Conservation (phyloP, 2,888 invertebrate genomes). For the Crioceris asparagi region DNA sequence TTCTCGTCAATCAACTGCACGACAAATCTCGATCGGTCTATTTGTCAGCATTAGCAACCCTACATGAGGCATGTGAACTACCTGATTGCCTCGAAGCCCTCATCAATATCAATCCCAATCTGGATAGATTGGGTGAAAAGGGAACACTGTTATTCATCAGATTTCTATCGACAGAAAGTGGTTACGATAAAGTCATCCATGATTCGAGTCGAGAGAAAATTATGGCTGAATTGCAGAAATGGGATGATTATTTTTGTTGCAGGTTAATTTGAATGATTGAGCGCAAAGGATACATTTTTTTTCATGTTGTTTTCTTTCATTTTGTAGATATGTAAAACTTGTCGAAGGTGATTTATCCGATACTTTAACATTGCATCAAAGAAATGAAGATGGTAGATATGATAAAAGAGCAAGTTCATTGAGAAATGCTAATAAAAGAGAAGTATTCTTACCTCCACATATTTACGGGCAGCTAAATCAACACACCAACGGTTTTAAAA, state of each 20-base stretch:
- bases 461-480: conserved; percentile 74
- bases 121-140: conserved; percentile 54
- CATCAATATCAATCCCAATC: conserved; percentile 59
- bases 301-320: neutral
- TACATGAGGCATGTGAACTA: conserved; percentile 90
- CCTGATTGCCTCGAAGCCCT: conserved; percentile 66
- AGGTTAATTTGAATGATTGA: conserved; percentile 70
- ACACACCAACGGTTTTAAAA: conserved; percentile 50
- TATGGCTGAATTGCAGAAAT: conserved; percentile 64
- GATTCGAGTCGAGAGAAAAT: conserved; percentile 41
- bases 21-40: conserved; percentile 68
- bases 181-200: conserved; percentile 52
- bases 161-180: conserved; percentile 61
- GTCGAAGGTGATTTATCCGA: conserved; percentile 85
- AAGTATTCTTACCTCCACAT: conserved; percentile 57
- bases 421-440: conserved; percentile 37
- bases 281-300: too few species aligned
- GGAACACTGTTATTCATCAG: conserved; percentile 67
- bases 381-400: conserved; percentile 67
- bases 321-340: conserved; percentile 79
- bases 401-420: conserved; percentile 56
- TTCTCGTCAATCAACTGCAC: conserved; percentile 73
- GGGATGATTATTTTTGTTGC: conserved; percentile 65
- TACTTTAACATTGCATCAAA: conserved; percentile 72
- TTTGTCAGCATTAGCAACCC: conserved; percentile 65